These are phyloP conservation scores for Chironomus tentans DNA, from an alignment of 2,888 invertebrate species.

Conservation along the genomic window DNA sequence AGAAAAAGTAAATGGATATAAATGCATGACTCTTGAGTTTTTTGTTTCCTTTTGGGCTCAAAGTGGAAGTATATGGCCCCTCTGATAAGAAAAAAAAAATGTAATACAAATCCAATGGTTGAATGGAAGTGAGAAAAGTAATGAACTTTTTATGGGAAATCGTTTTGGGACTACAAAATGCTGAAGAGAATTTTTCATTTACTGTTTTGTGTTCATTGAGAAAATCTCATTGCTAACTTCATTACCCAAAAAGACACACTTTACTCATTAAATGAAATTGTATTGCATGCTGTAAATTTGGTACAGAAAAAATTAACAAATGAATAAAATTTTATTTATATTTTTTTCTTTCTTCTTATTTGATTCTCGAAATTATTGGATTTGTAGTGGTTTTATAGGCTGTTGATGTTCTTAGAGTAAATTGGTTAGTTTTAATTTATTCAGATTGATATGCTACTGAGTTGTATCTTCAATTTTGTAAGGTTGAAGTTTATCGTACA, in stretches of 20 bases:
- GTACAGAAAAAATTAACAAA: background rate
- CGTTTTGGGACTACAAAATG: background rate
- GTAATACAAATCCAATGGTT: background rate
- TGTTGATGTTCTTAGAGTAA: too few species aligned
- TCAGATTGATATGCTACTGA: too few species aligned
- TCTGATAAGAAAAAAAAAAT: background rate
- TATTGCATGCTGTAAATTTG: background rate
- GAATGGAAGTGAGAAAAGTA: background rate
- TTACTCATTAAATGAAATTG: background rate
- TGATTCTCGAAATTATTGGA: too few species aligned
- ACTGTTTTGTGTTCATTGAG: background rate
- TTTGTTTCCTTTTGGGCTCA: background rate
- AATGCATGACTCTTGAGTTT: background rate
- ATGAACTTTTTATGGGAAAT: background rate
- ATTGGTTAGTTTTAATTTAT: too few species aligned
- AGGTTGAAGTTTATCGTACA: too few species aligned
- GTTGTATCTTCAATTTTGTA: too few species aligned
- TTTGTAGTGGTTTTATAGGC: too few species aligned
- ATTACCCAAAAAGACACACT: background rate
- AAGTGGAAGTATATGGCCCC: background rate
- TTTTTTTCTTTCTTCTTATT: too few species aligned
- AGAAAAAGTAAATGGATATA: background rate
- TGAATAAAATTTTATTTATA: background rate
- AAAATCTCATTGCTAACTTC: background rate
- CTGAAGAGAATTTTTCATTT: background rate